Evolutionary conservation across 1,140 invertebrate species (phyloP).

Genomic region (Papilio helenus): DNA sequence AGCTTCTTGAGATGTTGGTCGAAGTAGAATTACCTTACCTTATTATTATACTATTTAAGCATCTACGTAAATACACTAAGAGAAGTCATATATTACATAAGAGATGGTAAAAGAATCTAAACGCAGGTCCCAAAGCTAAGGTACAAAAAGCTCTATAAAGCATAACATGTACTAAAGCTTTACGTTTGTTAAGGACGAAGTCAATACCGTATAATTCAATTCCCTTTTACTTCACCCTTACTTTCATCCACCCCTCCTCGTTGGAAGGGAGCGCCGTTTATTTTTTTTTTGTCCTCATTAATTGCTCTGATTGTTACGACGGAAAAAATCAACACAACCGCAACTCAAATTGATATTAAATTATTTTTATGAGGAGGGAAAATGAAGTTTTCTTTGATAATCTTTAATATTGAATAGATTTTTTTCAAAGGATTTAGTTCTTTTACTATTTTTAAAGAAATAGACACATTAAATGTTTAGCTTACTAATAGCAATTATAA

Average conservation of each 20-base stretch:
- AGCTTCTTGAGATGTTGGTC: too few relatives aligned
- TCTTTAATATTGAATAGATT: not conserved
- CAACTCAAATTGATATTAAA: not conserved
- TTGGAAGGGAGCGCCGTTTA: constrained; percentile 6
- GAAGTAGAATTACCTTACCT: too few relatives aligned
- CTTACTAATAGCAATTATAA: too few relatives aligned
- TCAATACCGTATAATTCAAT: constrained; percentile 38
- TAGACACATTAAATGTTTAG: not conserved
- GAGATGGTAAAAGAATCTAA: not conserved
- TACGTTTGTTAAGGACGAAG: constrained; percentile 33
- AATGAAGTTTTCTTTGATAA: not conserved
- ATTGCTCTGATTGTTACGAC: constrained; percentile 30
- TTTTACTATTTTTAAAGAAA: too few relatives aligned
- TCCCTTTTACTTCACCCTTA: constrained; percentile 33
- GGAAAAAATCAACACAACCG: constrained; percentile 21
- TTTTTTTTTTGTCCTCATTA: constrained; percentile 31
- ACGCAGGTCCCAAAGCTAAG: not conserved
- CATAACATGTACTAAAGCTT: constrained; percentile 9
- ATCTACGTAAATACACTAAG: too few relatives aligned
- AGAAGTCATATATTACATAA: not conserved
- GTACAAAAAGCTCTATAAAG: constrained; percentile 33
- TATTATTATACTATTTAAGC: too few relatives aligned
- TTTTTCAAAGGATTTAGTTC: too few relatives aligned
- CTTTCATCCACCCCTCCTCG: constrained; percentile 30
- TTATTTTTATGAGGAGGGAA: not conserved